Base-by-base conservation (phyloP, 2,113 vertebrate genomes). In the Motacilla tschutschensis region DNA sequence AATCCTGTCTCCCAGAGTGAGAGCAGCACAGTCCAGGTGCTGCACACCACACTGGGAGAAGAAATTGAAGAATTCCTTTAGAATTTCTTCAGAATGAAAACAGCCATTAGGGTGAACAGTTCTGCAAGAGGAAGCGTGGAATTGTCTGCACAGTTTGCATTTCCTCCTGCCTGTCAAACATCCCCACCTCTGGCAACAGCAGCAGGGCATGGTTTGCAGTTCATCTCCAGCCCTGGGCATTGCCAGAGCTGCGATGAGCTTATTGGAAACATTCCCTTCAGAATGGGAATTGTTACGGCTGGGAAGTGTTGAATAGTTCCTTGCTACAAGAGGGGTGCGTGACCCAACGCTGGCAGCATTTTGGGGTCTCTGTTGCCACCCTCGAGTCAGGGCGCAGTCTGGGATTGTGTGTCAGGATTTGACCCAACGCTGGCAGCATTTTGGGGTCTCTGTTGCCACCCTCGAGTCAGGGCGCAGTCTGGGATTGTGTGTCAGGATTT, bases 71-170 rank as follows among this genome's bases (percentile, higher is more conserved):
- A 22, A 43, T 44, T 43, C 17, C 18, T 41, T 33, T 21, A 41
- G 29, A 14, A 51, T 62, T 75, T 41, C 24, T 35, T 17, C 21
- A 47, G 25, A 24, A 51, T 41, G 8, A 24, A 40, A 72, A 19
- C 0, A 44, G 22, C 24, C 3, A 3, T 53, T 10, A 4, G 15
- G 14, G 44, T 18, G n/a, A 71, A 1, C 21, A 58, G 11, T 21
- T 38, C 17, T 48, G 53, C 33, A 41, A 41, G 43, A 62, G 35
- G 48, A 82, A 64, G 59, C 40, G 64, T 55, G 63, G 48, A 50
- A 85, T 71, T 31, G 21, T 38, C 50, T 50, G 14, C 58, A 1
- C 31, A 20, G 25, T 29, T 70, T 57, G 24, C 38, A 25, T 51
- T 60, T 47, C 57, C 31, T 46, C 3, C 2, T 69, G n/a, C 50